Base-by-base conservation (phyloP, 1,140 invertebrate genomes). In the Neodiprion pinetum region DNA sequence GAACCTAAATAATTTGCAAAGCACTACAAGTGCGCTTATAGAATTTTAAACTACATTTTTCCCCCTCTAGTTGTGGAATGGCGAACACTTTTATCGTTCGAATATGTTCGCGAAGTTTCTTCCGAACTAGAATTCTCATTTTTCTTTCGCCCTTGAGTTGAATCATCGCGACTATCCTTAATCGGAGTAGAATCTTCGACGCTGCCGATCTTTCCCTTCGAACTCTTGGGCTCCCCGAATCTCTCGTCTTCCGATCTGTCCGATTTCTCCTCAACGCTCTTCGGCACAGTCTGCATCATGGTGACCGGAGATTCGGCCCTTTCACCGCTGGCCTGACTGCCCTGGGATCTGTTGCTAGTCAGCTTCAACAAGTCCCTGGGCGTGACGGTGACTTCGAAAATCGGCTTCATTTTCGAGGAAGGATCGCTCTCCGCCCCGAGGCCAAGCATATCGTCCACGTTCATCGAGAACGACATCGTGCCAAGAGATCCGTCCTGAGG, bases 241-340 rank as follows among this genome's bases (percentile, higher is more conserved):
- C 61, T 17, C 61, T 65, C 61, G 12, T 14, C 61, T 7, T 65
- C 61, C 12, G 61, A 65, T 7, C 17, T 65, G 17, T 65, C 71
- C 23, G 69, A 74, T 50, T 66, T 75, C 40, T 74, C 77, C 21
- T 74, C 76, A 1, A 69, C 47, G 40, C 75, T 72, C 17, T 50
- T 76, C 9, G 79, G 75, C 10, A 61, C 77, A 21, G 78, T 80
- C 50, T 80, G 79, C 75, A 79, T 78, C 75, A 80, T 77, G 14
- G 81, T 79, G 4, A 79, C 75, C 0, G 81, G 80, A 14, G 77
- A 77, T 12, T 74, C 70, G 12, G 67, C 72, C 40, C 76, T 75
- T 11, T 75, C 78, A 48, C 72, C 75, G 21, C 73, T 72, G 2
- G 74, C 69, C 47, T 76, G 76, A 65, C 78, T 80, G 14, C 78